These are phyloP conservation scores for Penaeus vannamei DNA, from an alignment of 1,140 invertebrate species.

Conservation along the genomic window DNA sequence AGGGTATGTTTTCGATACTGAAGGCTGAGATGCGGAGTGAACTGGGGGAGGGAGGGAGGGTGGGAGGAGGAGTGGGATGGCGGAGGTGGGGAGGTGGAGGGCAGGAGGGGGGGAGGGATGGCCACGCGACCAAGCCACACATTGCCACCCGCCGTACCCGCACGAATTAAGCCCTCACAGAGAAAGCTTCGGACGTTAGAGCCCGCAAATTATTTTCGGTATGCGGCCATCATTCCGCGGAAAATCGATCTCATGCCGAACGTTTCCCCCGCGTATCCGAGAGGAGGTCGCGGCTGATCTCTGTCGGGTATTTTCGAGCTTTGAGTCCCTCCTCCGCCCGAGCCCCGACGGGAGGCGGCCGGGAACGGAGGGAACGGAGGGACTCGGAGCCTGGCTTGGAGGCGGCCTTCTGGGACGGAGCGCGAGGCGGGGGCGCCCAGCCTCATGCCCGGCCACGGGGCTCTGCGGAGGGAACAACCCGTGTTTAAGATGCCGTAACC, in stretches of 20 bases:
- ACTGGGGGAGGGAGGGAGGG: background rate
- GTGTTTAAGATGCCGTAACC: constrained; percentile 10
- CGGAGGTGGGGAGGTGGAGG: background rate
- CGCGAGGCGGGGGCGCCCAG: too few species aligned
- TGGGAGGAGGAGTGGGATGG: background rate
- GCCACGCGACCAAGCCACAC: constrained; percentile 59
- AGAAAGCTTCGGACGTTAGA: constrained; percentile 50
- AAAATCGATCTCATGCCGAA: background rate
- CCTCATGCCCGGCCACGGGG: too few species aligned
- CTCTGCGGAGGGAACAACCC: background rate
- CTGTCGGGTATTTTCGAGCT: too few species aligned
- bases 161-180: constrained; percentile 56
- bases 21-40: background rate
- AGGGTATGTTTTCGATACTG: background rate
- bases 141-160: constrained; percentile 49
- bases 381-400: too few species aligned
- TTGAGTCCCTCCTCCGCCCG: too few species aligned
- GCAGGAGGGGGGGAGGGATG: background rate
- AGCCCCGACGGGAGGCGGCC: too few species aligned
- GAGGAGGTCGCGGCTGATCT: background rate
- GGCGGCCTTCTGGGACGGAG: too few species aligned
- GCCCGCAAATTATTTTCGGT: constrained; percentile 38
- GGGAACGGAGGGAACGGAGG: too few species aligned
- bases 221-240: constrained; percentile 12
- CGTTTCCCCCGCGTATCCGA: background rate